Evolutionary conservation across 2,113 vertebrate species (phyloP).

Genomic region (Ginglymostoma cirratum): DNA sequence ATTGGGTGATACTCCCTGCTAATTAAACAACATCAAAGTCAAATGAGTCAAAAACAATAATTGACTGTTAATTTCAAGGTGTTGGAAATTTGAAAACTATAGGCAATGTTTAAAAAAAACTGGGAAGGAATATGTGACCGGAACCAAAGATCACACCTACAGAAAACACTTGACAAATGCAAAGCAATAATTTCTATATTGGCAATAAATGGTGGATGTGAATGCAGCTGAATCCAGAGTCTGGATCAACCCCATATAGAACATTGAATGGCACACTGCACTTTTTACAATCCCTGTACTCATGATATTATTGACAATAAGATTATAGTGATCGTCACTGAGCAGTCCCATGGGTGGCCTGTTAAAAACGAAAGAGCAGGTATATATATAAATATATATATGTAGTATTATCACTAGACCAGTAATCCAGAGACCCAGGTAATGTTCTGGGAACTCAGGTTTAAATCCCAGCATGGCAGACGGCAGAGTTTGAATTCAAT

Average conservation of each 20-base stretch:
- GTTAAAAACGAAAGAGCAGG: no score
- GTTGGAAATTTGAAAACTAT: not conserved
- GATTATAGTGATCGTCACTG: no score
- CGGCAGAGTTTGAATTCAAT: no score
- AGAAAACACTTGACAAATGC: not conserved
- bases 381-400: no score
- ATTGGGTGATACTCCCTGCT: not conserved
- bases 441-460: no score
- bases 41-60: not conserved
- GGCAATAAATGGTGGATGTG: not conserved
- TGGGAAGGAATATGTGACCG: not conserved
- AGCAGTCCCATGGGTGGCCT: not conserved
- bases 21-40: not conserved
- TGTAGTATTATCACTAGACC: no score
- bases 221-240: not conserved
- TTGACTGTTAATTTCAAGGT: not conserved
- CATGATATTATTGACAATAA: not conserved
- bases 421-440: no score
- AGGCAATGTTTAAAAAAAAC: not conserved
- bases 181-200: not conserved
- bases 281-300: not conserved
- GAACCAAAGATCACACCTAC: not conserved
- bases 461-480: no score
- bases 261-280: not conserved
- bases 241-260: no score